phyloP scores from a whole-genome alignment of 2,797 vertebrate species.

The Cacajao melanocephalus region DNA sequence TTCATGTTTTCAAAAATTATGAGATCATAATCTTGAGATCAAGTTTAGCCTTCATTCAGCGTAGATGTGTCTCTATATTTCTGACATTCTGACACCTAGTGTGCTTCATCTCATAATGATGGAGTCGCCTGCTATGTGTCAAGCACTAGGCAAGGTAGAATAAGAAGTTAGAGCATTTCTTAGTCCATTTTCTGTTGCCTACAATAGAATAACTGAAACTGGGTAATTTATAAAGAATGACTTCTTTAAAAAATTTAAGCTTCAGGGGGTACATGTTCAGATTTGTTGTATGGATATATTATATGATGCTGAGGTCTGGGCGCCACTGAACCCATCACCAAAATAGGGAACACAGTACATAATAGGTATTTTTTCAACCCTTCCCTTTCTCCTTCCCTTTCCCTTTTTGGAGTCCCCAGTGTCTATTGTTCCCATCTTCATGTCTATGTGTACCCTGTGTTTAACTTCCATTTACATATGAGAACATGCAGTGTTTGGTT shows the following conservation, averaged over 20 bases:
- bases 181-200: neutral
- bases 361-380: too few species aligned
- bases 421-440: too few species aligned
- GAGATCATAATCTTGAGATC: neutral
- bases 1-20: neutral
- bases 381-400: too few species aligned
- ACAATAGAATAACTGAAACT: neutral
- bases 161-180: neutral
- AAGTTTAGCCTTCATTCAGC: neutral
- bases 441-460: too few species aligned
- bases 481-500: too few species aligned
- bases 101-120: neutral
- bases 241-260: neutral
- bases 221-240: neutral
- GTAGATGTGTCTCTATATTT: neutral
- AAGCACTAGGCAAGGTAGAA: neutral
- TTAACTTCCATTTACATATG: too few species aligned
- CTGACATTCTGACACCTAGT: neutral
- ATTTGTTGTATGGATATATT: too few species aligned
- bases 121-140: neutral
- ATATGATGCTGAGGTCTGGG: too few species aligned
- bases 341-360: too few species aligned
- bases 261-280: too few species aligned
- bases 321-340: too few species aligned
- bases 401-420: too few species aligned